phyloP scores from a whole-genome alignment of 1,140 invertebrate genomes.

The Procambarus virginalis region DNA sequence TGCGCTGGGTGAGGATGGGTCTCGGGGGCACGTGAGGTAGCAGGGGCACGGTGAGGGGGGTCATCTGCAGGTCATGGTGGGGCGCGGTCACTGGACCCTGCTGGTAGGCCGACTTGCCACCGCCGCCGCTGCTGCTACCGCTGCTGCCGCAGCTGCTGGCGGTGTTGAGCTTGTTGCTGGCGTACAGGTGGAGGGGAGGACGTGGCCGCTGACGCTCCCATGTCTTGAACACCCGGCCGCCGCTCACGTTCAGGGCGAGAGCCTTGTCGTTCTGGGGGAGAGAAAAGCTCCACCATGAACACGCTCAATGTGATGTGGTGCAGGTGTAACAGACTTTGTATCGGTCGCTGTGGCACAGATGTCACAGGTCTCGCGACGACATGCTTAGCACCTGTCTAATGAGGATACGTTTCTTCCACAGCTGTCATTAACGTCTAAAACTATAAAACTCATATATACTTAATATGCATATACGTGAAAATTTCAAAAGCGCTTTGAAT shows the following conservation, averaged over 20 bases:
- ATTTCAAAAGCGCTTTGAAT: too few species aligned
- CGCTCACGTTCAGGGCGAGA: constrained; percentile 53
- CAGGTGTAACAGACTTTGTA: too few species aligned
- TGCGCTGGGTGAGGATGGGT: constrained; percentile 55
- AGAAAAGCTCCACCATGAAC: too few species aligned
- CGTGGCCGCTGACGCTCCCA: constrained; percentile 33
- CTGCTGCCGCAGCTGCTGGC: background rate
- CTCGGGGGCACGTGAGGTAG: constrained; percentile 46
- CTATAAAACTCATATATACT: too few species aligned
- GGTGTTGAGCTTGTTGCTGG: background rate
- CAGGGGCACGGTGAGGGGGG: constrained; percentile 52
- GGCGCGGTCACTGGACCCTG: background rate
- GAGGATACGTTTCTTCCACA: too few species aligned
- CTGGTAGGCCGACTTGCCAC: background rate
- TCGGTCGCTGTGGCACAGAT: too few species aligned
- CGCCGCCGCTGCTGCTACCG: background rate
- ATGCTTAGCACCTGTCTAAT: too few species aligned
- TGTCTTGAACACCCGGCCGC: constrained; percentile 51
- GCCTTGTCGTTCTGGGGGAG: constrained; percentile 47
- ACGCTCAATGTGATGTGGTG: too few species aligned
- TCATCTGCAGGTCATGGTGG: constrained; percentile 55
- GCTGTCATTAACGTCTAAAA: too few species aligned
- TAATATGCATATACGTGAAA: too few species aligned
- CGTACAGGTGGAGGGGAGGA: constrained; percentile 33
- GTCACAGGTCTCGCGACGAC: too few species aligned